Base-by-base conservation (phyloP, 2,113 vertebrate genomes). In the Tyrannus savana region DNA sequence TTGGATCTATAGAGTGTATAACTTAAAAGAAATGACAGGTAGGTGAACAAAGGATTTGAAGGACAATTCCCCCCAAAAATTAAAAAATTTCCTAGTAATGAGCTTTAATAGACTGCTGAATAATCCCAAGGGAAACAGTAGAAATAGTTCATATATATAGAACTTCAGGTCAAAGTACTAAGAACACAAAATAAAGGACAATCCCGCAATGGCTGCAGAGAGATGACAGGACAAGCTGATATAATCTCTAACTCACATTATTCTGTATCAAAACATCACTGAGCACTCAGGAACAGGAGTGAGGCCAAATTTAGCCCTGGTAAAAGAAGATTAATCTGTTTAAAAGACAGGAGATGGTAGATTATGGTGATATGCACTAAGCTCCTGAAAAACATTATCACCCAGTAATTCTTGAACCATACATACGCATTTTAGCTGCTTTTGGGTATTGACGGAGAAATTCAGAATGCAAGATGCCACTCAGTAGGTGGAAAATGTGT, bases 311-410 rank as follows among this genome's bases (percentile, higher is more conserved):
- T 87, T 75, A 95, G 62, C 53, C 23, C 52, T 42, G 12, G 46
- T 75, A 84, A 95, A 89, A 93, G 81, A 58, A 89, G 53, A 94
- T 92, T 56, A 89, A 87, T 95, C 69, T 72, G 37, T 91, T 84
- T 74, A 84, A 92, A 95, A 94, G 89, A 84, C 64, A 62, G 49
- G 31, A 95, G 41, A 68, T 81, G 55, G 30, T 86, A 59, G 67
- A 95, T 89, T 80, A 89, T 56, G 35, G 35, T 75, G 69, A 79
- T 82, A 33, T n/a, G 52, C 52, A 31, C 62, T 62, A 80, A 95
- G 46, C 53, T 93, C 39, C 66, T 84, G 73, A 93, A 53, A 87
- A 89, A 68, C n/a, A 39, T 84, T 91, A 73, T 87, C 93, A 89
- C 28, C 10, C 87, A 81, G 56, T 89, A 89, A 89, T 93, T 95